Percentiles rank a stretch among this genome's conserved stretches.
Conservation (phyloP, 2,113 vertebrate genomes). For the Odobenus rosmarus region DNA sequence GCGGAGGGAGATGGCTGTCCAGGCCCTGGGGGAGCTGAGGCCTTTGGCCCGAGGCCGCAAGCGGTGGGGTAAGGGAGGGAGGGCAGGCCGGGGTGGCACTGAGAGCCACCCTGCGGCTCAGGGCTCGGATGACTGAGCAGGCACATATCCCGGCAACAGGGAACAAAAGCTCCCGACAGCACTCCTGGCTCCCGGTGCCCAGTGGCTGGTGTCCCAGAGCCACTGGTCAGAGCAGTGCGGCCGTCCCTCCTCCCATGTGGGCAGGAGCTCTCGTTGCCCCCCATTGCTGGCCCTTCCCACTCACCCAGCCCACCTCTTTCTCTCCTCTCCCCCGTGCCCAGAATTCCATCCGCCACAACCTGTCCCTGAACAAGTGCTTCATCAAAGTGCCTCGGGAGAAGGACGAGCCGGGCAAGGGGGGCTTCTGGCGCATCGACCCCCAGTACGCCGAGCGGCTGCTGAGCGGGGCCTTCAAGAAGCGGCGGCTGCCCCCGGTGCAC, state of each 20-base stretch:
- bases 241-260: not conserved
- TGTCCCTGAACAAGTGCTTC: slow-evolving; percentile 99
- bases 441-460: slow-evolving; percentile 94
- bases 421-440: slow-evolving; percentile 98
- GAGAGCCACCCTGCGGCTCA: slow-evolving; percentile 80
- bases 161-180: slow-evolving; percentile 74
- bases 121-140: slow-evolving; percentile 89
- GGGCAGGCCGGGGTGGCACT: slow-evolving; percentile 80
- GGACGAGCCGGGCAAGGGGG: slow-evolving; percentile 96
- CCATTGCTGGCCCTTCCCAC: fast-evolving
- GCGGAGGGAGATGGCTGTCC: slow-evolving; percentile 58
- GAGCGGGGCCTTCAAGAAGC: slow-evolving; percentile 93
- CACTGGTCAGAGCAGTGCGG: not conserved
- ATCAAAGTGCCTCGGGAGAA: slow-evolving; percentile 98
- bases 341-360: slow-evolving; percentile 98
- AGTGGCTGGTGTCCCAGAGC: slow-evolving; percentile 73
- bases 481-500: slow-evolving; percentile 90
- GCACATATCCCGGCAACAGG: slow-evolving; percentile 88
- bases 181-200: slow-evolving; percentile 53
- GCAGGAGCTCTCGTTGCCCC: not conserved
- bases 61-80: slow-evolving; percentile 80
- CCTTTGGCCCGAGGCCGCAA: slow-evolving; percentile 86
- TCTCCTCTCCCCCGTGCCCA: slow-evolving; percentile 78
- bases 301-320: not conserved
- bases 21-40: slow-evolving; percentile 87